Percentiles rank a stretch among this genome's conserved stretches.
Conservation (phyloP, 92 coral and sea anemone genomes). For the Parazoanthus swiftii region DNA sequence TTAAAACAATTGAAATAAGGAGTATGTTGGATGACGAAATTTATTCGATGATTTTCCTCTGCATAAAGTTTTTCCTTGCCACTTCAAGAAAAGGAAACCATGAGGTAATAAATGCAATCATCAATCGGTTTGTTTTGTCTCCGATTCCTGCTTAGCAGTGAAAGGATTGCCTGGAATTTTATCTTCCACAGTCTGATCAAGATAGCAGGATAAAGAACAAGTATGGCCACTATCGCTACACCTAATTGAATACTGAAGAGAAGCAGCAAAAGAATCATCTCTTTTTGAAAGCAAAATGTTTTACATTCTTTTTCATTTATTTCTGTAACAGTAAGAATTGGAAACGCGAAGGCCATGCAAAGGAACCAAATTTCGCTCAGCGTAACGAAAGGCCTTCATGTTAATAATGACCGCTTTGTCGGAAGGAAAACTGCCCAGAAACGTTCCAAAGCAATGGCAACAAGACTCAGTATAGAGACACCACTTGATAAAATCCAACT, state of each 20-base stretch:
- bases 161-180: constrained; percentile 12
- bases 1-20: not conserved
- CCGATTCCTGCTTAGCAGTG: not conserved
- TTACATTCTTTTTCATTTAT: no score
- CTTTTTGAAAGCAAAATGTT: no score
- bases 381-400: no score
- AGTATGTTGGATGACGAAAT: not conserved
- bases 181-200: constrained; percentile 1
- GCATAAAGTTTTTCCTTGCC: not conserved
- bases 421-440: no score
- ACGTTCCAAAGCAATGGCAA: no score
- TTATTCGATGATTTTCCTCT: not conserved
- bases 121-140: constrained; percentile 7
- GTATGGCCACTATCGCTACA: not conserved
- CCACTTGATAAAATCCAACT: no score
- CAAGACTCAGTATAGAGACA: no score
- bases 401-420: no score
- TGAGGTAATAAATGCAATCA: not conserved
- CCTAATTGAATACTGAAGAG: not conserved
- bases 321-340: no score
- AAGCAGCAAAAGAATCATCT: no score
- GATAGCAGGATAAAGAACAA: constrained; percentile 17
- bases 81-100: not conserved
- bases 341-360: no score
- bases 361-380: no score